These are phyloP conservation scores for Planococcus citri DNA, from an alignment of 1,140 invertebrate species.

Conservation along the genomic window DNA sequence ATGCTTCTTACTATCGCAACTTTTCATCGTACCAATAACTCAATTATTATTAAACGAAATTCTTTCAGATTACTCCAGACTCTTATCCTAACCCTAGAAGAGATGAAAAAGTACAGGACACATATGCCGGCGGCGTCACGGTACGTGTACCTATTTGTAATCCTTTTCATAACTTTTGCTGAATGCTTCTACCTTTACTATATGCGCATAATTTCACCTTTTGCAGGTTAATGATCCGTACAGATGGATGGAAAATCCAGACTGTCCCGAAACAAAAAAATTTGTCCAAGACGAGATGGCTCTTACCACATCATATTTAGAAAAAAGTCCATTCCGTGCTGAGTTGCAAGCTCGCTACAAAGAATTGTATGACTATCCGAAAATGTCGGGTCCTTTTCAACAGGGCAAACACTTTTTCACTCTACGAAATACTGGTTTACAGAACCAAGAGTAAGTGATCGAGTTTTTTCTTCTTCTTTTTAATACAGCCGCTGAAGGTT, in stretches of 20 bases:
- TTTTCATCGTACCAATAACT: no score
- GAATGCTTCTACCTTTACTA: no score
- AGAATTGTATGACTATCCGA: conserved; percentile 91
- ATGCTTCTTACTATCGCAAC: no score
- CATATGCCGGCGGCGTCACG: neutral
- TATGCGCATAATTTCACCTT: no score
- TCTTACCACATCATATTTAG: conserved; percentile 73
- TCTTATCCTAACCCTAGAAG: neutral
- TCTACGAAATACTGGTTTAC: conserved; percentile 89
- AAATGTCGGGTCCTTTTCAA: conserved; percentile 75
- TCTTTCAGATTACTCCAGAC: no score
- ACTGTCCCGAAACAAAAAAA: conserved; percentile 76
- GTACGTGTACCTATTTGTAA: neutral
- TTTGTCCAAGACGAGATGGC: conserved; percentile 89
- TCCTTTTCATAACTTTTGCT: no score
- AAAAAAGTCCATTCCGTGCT: conserved; percentile 56
- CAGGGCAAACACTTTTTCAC: conserved; percentile 81
- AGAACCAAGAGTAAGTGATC: conserved; percentile 72
- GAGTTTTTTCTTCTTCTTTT: no score
- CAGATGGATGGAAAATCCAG: conserved; percentile 92
- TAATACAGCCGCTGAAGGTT: no score
- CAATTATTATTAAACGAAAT: no score
- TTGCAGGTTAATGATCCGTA: conserved; percentile 87
- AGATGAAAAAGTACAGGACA: neutral
- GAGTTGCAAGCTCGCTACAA: conserved; percentile 65